phyloP scores from a whole-genome alignment of 2,888 invertebrate genomes.

The Anagyrus pseudococci region DNA sequence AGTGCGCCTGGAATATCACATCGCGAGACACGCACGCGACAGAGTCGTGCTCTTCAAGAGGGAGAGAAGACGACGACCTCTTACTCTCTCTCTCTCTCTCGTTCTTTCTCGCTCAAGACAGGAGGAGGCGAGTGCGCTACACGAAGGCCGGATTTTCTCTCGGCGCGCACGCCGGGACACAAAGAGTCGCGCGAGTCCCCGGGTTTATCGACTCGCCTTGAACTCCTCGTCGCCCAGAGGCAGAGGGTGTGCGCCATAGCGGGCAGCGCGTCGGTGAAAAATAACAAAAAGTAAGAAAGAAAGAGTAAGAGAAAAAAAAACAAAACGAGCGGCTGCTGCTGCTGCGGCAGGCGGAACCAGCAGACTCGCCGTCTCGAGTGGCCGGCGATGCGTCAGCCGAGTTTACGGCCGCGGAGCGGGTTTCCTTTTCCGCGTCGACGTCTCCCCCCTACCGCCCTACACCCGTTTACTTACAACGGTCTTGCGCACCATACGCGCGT shows the following conservation, averaged over 20 bases:
- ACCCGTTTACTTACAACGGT: too few relatives aligned
- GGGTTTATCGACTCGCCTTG: constrained; percentile 44
- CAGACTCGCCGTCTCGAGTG: too few relatives aligned
- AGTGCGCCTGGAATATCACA: too few relatives aligned
- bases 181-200: constrained; percentile 20
- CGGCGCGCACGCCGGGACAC: not conserved
- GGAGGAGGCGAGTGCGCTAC: not conserved
- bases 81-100: constrained; percentile 6
- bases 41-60: too few relatives aligned
- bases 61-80: too few relatives aligned
- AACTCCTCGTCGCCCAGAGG: constrained; percentile 31
- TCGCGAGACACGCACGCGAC: too few relatives aligned
- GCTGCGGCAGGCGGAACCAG: too few relatives aligned
- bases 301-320: not conserved
- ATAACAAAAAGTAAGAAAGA: not conserved
- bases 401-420: too few relatives aligned
- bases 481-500: too few relatives aligned
- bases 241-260: not conserved
- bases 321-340: too few relatives aligned
- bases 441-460: too few relatives aligned
- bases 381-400: not conserved
- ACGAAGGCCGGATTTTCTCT: not conserved
- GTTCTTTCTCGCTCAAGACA: not conserved
- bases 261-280: not conserved
- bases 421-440: too few relatives aligned